A percentile compares a stretch with the other conserved stretches of the same genome.
phyloP scores from a whole-genome alignment of 2,888 invertebrate species.

The Celastrina argiolus region DNA sequence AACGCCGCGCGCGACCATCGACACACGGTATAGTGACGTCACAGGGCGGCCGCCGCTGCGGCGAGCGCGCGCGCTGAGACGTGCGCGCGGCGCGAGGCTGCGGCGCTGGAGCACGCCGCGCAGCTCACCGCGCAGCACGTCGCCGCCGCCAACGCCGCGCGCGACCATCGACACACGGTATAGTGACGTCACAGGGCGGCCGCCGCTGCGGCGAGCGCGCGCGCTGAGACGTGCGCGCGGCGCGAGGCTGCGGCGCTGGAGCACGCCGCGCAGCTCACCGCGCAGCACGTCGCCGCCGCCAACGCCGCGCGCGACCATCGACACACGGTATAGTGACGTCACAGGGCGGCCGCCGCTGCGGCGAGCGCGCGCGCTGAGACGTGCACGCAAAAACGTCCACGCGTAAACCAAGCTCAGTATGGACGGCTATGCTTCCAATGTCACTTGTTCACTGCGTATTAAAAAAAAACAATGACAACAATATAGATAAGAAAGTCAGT shows the following conservation, averaged over 20 bases:
- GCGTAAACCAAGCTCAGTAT: too few species aligned
- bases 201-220: slow-evolving; percentile 47
- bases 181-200: slow-evolving; percentile 43
- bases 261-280: slow-evolving; percentile 61
- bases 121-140: slow-evolving; percentile 55
- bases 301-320: slow-evolving; percentile 31
- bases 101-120: slow-evolving; percentile 63
- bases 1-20: slow-evolving; percentile 31
- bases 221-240: slow-evolving; percentile 58
- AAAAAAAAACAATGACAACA: too few species aligned
- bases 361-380: slow-evolving; percentile 60
- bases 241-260: slow-evolving; percentile 61
- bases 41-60: slow-evolving; percentile 46
- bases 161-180: slow-evolving; percentile 1
- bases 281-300: slow-evolving; percentile 47
- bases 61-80: slow-evolving; percentile 60
- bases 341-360: slow-evolving; percentile 34
- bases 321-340: not conserved
- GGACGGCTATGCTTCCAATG: too few species aligned
- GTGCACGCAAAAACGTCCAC: too few species aligned
- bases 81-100: slow-evolving; percentile 59
- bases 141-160: slow-evolving; percentile 37
- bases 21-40: not conserved
- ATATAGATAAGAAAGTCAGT: too few species aligned
- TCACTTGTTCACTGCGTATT: too few species aligned